Evolutionary conservation across 2,797 vertebrate species (phyloP), one percentile per base, ranked within the genome.

Genomic region (Rachycentron canadum): DNA sequence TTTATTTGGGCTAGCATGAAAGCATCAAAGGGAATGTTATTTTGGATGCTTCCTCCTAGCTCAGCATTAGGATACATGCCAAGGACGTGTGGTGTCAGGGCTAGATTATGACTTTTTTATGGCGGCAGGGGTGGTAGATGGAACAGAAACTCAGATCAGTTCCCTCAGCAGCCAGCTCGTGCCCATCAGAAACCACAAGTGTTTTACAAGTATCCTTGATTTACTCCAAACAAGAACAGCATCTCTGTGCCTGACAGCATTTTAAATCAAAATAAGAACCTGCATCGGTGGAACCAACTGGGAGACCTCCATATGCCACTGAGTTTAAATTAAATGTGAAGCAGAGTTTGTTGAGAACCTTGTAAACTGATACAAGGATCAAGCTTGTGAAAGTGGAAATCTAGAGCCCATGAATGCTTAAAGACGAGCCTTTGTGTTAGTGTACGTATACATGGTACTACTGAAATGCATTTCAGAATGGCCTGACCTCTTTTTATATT

Each of bases 41-140:
- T 88, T 86, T 83, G n/a, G 78, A 81, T 69, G 73, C 43, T 61
- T 85, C 79, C 79, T 88, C 45, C 57, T 65, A 82, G 60, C 81
- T 76, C 72, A 36, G 71, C 50, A 49, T 38, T 61, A 55, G 79
- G 59, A 88, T 66, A 45, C 68, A 85, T 63, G 90, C 84, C 84
- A 91, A 82, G 73, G 78, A 90, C 47, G 17, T 53, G 32, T 72
- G 38, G 69, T 58, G 65, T 82, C 69, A 79, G 65, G 43, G 19
- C 69, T 79, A 67, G 79, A 83, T 83, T 86, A 69, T 40, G 64
- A 80, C 66, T 64, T 72, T 72, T 71, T 84, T 45, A 78, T 79
- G 75, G 69, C 0, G 7, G 36, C 53, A 82, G 63, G 41, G 41
- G 23, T 69, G 71, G 36, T n/a, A 79, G 70, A 78, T 58, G 60